Evolutionary conservation across 2,113 vertebrate species (phyloP).

Genomic region (Chauna torquata): DNA sequence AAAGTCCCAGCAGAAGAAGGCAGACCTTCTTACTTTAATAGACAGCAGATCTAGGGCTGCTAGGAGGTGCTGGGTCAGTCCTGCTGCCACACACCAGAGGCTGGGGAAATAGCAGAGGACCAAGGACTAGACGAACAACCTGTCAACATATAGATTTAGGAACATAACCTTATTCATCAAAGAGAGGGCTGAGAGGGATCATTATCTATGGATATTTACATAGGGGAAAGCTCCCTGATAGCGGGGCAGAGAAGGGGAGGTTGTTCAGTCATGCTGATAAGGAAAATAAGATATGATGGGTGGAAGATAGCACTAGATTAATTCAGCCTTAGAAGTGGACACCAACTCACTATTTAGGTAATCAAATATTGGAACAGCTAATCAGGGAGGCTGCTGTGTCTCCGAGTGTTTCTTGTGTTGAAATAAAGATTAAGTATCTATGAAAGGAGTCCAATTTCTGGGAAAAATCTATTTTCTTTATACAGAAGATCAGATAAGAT

Average conservation of each 20-base stretch:
- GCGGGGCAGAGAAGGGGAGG: not conserved
- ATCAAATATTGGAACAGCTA: slow-evolving; percentile 53
- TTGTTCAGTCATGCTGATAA: not conserved
- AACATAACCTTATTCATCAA: not conserved
- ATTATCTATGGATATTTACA: not conserved
- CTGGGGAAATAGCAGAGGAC: not conserved
- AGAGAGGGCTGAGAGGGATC: not conserved
- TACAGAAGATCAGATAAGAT: slow-evolving; percentile 25
- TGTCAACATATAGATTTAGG: not conserved
- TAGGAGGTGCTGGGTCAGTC: not conserved
- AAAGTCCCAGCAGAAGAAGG: not conserved
- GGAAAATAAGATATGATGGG: not conserved
- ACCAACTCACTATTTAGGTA: not conserved
- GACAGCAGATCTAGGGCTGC: not conserved
- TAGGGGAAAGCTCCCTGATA: not conserved
- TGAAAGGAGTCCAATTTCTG: slow-evolving; percentile 22
- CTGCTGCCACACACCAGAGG: not conserved
- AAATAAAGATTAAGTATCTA: slow-evolving; percentile 47
- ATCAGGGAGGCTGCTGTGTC: slow-evolving; percentile 23
- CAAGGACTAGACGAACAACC: not conserved
- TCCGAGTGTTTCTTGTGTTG: not conserved
- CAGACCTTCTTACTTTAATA: not conserved
- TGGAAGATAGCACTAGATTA: slow-evolving; percentile 4
- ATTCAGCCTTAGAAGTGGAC: slow-evolving; percentile 42
- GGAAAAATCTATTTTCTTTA: slow-evolving; percentile 20